Evolutionary conservation across 2,797 vertebrate genomes (phyloP).

Genomic region (Pseudotriccus pelzelni): DNA sequence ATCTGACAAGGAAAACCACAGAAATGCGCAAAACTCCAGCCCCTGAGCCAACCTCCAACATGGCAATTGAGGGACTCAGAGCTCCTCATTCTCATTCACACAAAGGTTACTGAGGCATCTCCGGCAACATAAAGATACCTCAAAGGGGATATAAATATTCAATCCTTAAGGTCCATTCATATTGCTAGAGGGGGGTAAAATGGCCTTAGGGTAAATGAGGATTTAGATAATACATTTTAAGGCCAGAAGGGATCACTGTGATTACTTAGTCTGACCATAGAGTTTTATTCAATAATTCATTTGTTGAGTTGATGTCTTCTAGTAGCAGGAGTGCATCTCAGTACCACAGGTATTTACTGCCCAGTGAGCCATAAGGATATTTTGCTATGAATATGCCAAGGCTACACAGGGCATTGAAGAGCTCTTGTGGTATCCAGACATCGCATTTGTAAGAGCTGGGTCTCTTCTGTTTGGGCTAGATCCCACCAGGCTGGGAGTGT

Average conservation of each 20-base stretch:
- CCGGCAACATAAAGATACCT: neutral
- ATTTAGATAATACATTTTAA: constrained; percentile 40
- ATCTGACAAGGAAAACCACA: neutral
- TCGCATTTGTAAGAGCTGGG: neutral
- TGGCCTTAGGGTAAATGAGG: constrained; percentile 14
- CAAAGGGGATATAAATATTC: constrained; percentile 29
- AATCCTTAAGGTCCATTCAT: constrained; percentile 15
- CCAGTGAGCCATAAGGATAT: neutral
- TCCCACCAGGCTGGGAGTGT: neutral
- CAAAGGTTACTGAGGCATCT: constrained; percentile 10
- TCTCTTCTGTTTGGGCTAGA: neutral
- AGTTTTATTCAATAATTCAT: constrained; percentile 33
- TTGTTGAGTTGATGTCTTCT: neutral
- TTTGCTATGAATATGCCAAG: neutral
- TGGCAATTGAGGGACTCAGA: neutral
- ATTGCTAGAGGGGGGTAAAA: neutral
- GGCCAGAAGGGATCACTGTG: constrained; percentile 5
- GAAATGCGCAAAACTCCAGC: neutral
- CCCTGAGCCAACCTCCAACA: neutral
- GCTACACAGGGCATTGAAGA: neutral
- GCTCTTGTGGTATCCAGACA: neutral
- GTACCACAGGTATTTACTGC: neutral
- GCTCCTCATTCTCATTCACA: neutral
- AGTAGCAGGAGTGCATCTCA: neutral
- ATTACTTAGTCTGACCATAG: neutral